phyloP scores from a whole-genome alignment of 2,888 invertebrate species.

The Drosophila meridionalis region DNA sequence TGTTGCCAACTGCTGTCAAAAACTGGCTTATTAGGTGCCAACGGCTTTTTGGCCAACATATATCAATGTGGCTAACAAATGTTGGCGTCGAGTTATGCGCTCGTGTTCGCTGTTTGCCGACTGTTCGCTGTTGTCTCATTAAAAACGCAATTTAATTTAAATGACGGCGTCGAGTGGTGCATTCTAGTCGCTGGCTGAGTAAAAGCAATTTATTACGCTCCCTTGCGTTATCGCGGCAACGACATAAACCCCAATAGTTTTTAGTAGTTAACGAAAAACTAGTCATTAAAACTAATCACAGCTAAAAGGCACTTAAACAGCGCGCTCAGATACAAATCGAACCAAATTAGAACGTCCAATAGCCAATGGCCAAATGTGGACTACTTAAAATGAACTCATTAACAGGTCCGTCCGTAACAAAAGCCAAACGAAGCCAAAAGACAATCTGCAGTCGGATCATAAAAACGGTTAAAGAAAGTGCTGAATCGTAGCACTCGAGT shows the following conservation, averaged over 20 bases:
- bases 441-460: slow-evolving; percentile 47
- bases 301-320: slow-evolving; percentile 75
- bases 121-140: slow-evolving; percentile 48
- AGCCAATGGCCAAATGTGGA: slow-evolving; percentile 34
- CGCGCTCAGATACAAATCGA: slow-evolving; percentile 69
- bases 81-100: slow-evolving; percentile 7
- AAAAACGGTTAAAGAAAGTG: slow-evolving; percentile 66
- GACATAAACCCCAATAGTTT: slow-evolving; percentile 29
- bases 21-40: slow-evolving; percentile 73
- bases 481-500: slow-evolving; percentile 45
- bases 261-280: slow-evolving; percentile 38
- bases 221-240: slow-evolving; percentile 24
- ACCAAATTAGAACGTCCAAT: slow-evolving; percentile 58
- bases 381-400: slow-evolving; percentile 78
- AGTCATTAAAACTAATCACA: slow-evolving; percentile 74
- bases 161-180: slow-evolving; percentile 54
- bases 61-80: slow-evolving; percentile 37
- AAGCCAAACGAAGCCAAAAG: neutral
- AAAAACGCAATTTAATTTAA: slow-evolving; percentile 73
- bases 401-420: slow-evolving; percentile 44
- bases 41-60: slow-evolving; percentile 64
- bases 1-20: slow-evolving; percentile 60
- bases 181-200: slow-evolving; percentile 36
- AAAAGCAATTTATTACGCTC: slow-evolving; percentile 57
- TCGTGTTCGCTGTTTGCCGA: neutral